Evolutionary conservation across 2,797 vertebrate species (phyloP).

Genomic region (Peromyscus attwateri): DNA sequence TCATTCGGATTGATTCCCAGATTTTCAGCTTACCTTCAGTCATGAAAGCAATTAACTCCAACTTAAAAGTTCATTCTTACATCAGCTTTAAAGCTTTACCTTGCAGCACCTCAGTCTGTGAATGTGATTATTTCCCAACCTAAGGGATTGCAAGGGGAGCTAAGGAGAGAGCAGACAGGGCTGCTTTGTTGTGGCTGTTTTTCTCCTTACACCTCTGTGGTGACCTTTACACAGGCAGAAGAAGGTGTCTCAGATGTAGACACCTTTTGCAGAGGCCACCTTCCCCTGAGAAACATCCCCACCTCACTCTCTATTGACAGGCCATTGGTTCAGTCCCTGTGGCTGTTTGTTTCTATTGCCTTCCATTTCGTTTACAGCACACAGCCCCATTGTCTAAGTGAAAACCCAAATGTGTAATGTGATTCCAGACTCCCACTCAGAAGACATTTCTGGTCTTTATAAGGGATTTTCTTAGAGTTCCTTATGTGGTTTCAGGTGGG

Average conservation of each 20-base stretch:
- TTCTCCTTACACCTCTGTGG: background rate
- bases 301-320: background rate
- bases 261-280: background rate
- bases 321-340: rapidly evolving
- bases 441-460: background rate
- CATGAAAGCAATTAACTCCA: background rate
- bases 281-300: background rate
- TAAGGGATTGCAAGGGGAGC: background rate
- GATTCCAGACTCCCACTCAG: background rate
- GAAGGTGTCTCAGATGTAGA: background rate
- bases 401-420: background rate
- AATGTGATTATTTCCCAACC: background rate
- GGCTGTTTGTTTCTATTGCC: background rate
- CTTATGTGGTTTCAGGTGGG: background rate
- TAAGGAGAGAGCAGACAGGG: background rate
- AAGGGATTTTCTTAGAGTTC: background rate
- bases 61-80: background rate
- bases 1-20: background rate
- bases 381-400: background rate
- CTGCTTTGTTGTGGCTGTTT: background rate
- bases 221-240: background rate
- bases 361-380: background rate
- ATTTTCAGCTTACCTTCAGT: background rate
- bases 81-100: background rate
- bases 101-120: background rate